A percentile compares a stretch with the other conserved stretches of the same genome.
These are phyloP conservation scores for Decapterus maruadsi DNA, from an alignment of 2,797 vertebrate genomes.

Conservation along the genomic window DNA sequence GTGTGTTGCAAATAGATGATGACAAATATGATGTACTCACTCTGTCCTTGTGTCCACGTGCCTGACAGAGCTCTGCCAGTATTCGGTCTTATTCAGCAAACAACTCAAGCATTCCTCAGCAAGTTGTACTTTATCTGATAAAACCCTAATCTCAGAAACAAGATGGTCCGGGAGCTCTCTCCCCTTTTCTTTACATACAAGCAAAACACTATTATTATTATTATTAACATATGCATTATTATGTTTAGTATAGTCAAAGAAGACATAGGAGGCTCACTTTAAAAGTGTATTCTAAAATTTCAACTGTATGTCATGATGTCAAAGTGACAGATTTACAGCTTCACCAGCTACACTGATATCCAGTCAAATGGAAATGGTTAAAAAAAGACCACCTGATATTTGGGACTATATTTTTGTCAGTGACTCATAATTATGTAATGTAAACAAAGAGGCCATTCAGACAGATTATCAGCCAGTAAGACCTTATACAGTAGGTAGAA, in stretches of 20 bases:
- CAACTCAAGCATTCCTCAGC: neutral
- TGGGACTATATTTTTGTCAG: constrained; percentile 12
- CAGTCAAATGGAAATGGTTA: constrained; percentile 14
- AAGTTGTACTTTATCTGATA: neutral
- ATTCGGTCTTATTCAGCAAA: neutral
- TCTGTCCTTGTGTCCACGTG: neutral
- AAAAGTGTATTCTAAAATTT: too few relatives aligned
- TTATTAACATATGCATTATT: too few relatives aligned
- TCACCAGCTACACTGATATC: neutral
- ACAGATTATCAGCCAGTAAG: constrained; percentile 13
- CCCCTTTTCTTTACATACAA: neutral
- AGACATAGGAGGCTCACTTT: too few relatives aligned
- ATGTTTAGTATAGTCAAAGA: too few relatives aligned
- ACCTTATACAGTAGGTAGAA: constrained; percentile 5
- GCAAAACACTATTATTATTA: too few relatives aligned
- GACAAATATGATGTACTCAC: neutral
- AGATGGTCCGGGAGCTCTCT: too few relatives aligned
- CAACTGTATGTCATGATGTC: too few relatives aligned
- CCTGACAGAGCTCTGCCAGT: neutral
- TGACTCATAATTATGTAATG: neutral
- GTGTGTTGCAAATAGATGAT: neutral
- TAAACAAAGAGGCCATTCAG: constrained; percentile 1
- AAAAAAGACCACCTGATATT: neutral
- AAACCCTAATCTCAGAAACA: neutral
- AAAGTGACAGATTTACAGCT: too few relatives aligned